Evolutionary conservation across 2,797 vertebrate species (phyloP), one percentile per base, ranked within the genome.

Genomic region (Cynopterus sphinx): DNA sequence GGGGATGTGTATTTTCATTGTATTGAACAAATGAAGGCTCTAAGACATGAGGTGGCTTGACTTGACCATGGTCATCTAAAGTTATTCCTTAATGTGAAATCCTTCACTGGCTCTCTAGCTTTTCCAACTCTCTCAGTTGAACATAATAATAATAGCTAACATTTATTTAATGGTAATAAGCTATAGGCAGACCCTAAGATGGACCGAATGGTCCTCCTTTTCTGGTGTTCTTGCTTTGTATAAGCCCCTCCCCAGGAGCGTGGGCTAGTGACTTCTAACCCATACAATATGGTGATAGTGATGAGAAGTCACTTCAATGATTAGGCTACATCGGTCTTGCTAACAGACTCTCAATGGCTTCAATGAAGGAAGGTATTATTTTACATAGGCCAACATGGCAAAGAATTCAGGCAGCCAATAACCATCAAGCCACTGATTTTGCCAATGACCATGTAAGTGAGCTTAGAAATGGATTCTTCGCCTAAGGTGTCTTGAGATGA

Each of bases 11-110:
- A 61, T 90, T 95, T 94, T 59, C 63, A 78, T 59, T 73, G 28
- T 73, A 70, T 41, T 49, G 43, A 73, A 28, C 33, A 95, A 95
- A 89, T 87, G 22, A 71, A 93, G 46, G 70, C 36, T 68, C 73
- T 87, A 90, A 75, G 41, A 49, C 33, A 3, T 15, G 39, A 63
- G 15, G 31, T 33, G 36, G 81, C 39, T 88, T 73, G 49, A 63
- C 39, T 84, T 96, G 57, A 51, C 22, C 73, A 85, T 63, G 15
- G 19, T 91, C 92, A 61, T 26, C 86, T 70, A 26, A 49, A 74
- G 51, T 93, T 92, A 70, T 43, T 87, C 68, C 12, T 39, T 31
- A 17, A 31, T 67, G 22, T 33, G 73, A 70, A 96, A 67, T n/a
- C 26, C 61, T 92, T 19, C 51, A 33, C 51, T 33, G 53, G 12